Evolutionary conservation across 2,888 invertebrate species (phyloP).

Genomic region (Aproaerema taeniolella): DNA sequence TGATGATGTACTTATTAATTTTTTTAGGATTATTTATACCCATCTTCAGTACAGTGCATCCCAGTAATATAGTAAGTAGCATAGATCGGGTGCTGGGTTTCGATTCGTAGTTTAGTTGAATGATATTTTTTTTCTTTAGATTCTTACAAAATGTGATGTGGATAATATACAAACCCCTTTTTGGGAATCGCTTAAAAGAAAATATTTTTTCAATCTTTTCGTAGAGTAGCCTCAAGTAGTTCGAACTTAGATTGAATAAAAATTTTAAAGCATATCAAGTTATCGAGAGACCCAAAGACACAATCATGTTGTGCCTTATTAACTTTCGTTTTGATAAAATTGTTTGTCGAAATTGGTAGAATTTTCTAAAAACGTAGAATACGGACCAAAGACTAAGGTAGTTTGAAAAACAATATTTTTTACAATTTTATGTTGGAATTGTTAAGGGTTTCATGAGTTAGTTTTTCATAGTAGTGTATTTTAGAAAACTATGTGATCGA

Average conservation of each 20-base stretch:
- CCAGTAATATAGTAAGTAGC: constrained; percentile 66
- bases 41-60: constrained; percentile 63
- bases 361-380: constrained; percentile 46
- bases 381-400: constrained; percentile 67
- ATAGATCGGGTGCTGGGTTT: constrained; percentile 67
- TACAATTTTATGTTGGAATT: constrained; percentile 53
- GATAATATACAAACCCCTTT: constrained; percentile 22
- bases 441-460: constrained; percentile 35
- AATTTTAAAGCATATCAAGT: constrained; percentile 57
- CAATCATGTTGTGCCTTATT: constrained; percentile 70
- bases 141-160: constrained; percentile 38
- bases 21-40: too few species aligned
- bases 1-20: too few species aligned
- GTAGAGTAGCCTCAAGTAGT: constrained; percentile 45
- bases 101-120: constrained; percentile 40
- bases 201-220: constrained; percentile 40
- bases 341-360: constrained; percentile 36
- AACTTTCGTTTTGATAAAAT: constrained; percentile 38
- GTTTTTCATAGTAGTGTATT: constrained; percentile 44
- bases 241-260: constrained; percentile 31
- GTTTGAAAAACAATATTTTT: constrained; percentile 63
- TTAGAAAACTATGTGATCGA: constrained; percentile 42
- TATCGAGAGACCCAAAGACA: constrained; percentile 52
- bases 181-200: constrained; percentile 38
- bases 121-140: constrained; percentile 33